Evolutionary conservation across 1,140 invertebrate genomes (phyloP), one percentile per base, ranked within the genome.

Genomic region (Laodelphax striatellus): DNA sequence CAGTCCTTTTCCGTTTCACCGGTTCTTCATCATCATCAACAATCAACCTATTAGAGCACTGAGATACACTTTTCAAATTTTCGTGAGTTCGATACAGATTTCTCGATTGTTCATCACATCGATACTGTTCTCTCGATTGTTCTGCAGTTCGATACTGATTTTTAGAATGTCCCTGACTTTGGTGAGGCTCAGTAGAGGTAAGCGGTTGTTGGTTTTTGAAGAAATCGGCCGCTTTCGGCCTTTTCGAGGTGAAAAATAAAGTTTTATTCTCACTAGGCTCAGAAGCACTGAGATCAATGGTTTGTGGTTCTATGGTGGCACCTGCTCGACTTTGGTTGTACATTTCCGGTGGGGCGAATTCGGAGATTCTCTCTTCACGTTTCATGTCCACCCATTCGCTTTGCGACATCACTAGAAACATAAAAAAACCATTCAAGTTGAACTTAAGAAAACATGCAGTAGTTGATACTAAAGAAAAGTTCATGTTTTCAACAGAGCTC

Each of bases 331-430:
- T 58, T 60, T 62, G 21, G 24, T 58, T 13, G 41, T 60, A 46
- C 46, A 22, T 34, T 43, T 52, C 66, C 3, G 72, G 69, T 5
- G 84, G 84, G 1, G 83, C 86, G 72, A 90, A 91, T 70, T 90
- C 86, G 6, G 75, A 58, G 10, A 73, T 72, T 60, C 88, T 77
- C 67, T 86, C 80, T 61, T 75, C 71, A 56, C 87, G 77, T 69
- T 87, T 82, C 66, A 86, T 83, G 58, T 86, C 77, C 11, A 88
- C 80, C 84, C 88, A 91, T 73, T 90, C 83, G 70, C 88, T 83
- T 76, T 91, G 88, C 0, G 81, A 81, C 80, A 89, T 84, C 28
- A 69, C 70, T 71, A 59, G 46, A 69, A 68, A 16, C 50, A 46
- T 19, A 60, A 31, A 11, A 31, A 62, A 46, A 11, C 10, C 28